phyloP scores from a whole-genome alignment of 2,113 vertebrate genomes.

The Oriolus oriolus region DNA sequence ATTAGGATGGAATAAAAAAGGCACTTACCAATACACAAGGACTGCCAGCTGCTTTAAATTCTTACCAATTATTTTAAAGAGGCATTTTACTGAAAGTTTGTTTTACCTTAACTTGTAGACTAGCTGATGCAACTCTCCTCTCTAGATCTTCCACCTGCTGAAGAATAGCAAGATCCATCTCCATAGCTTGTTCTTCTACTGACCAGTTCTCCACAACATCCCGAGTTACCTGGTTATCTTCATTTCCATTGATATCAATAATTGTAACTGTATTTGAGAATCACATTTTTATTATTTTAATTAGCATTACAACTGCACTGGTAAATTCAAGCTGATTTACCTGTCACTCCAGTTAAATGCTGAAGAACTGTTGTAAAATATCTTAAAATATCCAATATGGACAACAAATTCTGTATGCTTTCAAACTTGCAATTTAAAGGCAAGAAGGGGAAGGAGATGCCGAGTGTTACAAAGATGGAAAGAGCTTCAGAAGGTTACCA shows the following conservation, averaged over 20 bases:
- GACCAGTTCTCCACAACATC: slow-evolving; percentile 88
- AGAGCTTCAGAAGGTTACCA: not conserved
- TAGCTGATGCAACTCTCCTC: slow-evolving; percentile 86
- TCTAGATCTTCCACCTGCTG: slow-evolving; percentile 92
- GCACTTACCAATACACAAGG: slow-evolving; percentile 25
- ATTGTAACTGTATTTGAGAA: slow-evolving; percentile 77
- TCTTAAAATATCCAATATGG: not conserved
- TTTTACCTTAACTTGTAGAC: slow-evolving; percentile 92
- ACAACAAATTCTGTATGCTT: not conserved
- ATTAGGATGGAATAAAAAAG: not conserved
- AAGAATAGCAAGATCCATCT: slow-evolving; percentile 86
- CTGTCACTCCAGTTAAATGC: not conserved
- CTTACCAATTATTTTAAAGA: slow-evolving; percentile 25
- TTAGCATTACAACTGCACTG: not conserved
- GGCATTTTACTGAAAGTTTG: slow-evolving; percentile 50
- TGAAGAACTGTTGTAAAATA: not conserved
- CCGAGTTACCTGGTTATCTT: slow-evolving; percentile 81
- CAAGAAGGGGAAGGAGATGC: not conserved
- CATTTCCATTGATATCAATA: slow-evolving; percentile 81
- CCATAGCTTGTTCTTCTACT: slow-evolving; percentile 91
- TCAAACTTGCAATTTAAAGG: not conserved
- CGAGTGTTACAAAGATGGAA: not conserved
- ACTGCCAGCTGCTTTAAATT: not conserved
- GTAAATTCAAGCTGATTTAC: not conserved
- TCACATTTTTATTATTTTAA: slow-evolving; percentile 60